These are phyloP conservation scores for Aphodius granarius DNA, from an alignment of 2,888 invertebrate genomes.

Conservation along the genomic window DNA sequence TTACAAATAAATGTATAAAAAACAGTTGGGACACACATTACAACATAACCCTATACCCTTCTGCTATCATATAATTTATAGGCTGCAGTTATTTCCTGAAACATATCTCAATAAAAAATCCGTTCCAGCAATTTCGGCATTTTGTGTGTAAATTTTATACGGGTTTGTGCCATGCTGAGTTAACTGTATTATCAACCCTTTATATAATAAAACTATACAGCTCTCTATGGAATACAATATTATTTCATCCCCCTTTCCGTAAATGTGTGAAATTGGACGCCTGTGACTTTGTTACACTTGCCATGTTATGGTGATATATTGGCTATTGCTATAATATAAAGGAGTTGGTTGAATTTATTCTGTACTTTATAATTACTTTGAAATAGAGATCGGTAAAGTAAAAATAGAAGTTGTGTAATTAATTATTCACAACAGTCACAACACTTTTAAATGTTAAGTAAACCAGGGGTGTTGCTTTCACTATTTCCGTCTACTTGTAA, in stretches of 20 bases:
- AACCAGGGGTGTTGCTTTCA: not conserved
- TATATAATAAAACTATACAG: not conserved
- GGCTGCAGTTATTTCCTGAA: not conserved
- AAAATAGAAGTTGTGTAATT: not conserved
- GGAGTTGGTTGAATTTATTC: not conserved
- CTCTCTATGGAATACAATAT: constrained; percentile 32
- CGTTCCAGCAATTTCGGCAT: not conserved
- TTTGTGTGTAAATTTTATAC: not conserved
- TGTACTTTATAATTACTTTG: not conserved
- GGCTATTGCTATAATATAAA: not conserved
- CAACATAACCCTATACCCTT: not conserved
- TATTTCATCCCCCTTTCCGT: constrained; percentile 34
- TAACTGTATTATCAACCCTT: not conserved
- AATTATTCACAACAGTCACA: not conserved
- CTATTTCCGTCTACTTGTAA: not conserved
- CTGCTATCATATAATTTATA: not conserved
- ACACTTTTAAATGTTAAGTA: not conserved
- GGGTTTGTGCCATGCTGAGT: not conserved
- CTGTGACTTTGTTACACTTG: constrained; percentile 16
- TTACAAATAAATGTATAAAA: not conserved
- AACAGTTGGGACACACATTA: not conserved
- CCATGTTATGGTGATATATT: not conserved
- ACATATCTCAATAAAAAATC: not conserved
- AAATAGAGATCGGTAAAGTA: not conserved
- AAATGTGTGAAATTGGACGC: constrained; percentile 34